These are phyloP conservation scores for Calyptomena viridis DNA, from an alignment of 2,113 vertebrate genomes.

Conservation along the genomic window DNA sequence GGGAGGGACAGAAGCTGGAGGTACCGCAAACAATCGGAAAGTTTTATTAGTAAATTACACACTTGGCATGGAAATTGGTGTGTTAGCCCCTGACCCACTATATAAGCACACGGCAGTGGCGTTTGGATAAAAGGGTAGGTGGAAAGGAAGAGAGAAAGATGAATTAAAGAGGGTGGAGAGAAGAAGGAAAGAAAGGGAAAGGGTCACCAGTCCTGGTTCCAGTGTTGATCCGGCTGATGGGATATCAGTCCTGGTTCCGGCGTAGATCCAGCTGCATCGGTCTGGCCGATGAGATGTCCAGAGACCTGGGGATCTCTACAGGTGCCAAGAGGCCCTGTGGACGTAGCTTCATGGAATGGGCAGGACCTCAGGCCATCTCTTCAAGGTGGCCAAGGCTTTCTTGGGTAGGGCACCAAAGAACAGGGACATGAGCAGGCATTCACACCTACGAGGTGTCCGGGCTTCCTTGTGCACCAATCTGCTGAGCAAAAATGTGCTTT, in stretches of 20 bases:
- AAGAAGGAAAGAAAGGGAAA: too few relatives aligned
- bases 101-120: neutral
- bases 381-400: neutral
- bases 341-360: accelerated
- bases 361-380: neutral
- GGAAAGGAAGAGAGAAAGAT: neutral
- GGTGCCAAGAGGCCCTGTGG: accelerated
- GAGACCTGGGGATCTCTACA: neutral
- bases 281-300: neutral
- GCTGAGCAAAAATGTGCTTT: neutral
- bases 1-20: neutral
- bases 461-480: neutral
- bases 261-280: accelerated
- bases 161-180: accelerated
- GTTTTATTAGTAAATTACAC: neutral
- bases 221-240: neutral
- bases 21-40: neutral
- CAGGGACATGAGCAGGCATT: neutral
- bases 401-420: neutral
- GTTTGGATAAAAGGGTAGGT: neutral
- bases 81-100: neutral
- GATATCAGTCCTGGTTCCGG: neutral
- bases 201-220: neutral
- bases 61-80: neutral
- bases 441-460: neutral